Evolutionary conservation across 2,888 invertebrate genomes (phyloP), one percentile per base, ranked within the genome.

Genomic region (Chrysolina haemoptera): DNA sequence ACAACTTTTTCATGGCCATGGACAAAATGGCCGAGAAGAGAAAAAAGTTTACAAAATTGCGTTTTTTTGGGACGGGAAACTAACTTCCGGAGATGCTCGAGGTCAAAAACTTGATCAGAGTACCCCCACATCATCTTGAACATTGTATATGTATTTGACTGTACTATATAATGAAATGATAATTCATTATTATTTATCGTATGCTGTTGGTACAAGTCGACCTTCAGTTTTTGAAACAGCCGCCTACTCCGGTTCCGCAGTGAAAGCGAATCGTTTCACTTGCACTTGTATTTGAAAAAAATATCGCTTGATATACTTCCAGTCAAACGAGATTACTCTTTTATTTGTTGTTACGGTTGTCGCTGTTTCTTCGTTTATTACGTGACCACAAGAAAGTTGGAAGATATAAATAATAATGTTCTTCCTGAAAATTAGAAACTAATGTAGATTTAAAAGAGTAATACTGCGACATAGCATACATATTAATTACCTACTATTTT

Each of bases 221-320:
- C 67, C 67, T 67, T 67, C 67, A 50, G 53, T 67, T 53, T 67
- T 67, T 67, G 18, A 67, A 48, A 9, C 40, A 27, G 46, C 62
- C 59, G 55, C 40, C 59, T 46, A 18, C 40, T 66, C 63, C 20
- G 40, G 50, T 71, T 70, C 27, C 50, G 35, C 27, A 65, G 71
- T 71, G 71, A 71, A 71, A 71, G 71, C 55, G 48, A 62, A 43
- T 41, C 35, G 65, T 71, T 65, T 65, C 71, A 71, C 71, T 71
- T 71, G 59, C 64, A 67, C 67, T 67, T 53, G 16, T 67, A 55
- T 35, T 67, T n/a, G 8, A 27, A 27, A 27, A 46, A 59, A 35
- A 27, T 59, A 5, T 27, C 22, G n/a, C n/a, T n/a, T 22, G 59
- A 46, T 46, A 46, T 46, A 35, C 35, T 35, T 35, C 35, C 11